These are phyloP conservation scores for Mastigias papua DNA, from an alignment of 30 jellyfish, hydroid and myxozoan species.

Conservation along the genomic window DNA sequence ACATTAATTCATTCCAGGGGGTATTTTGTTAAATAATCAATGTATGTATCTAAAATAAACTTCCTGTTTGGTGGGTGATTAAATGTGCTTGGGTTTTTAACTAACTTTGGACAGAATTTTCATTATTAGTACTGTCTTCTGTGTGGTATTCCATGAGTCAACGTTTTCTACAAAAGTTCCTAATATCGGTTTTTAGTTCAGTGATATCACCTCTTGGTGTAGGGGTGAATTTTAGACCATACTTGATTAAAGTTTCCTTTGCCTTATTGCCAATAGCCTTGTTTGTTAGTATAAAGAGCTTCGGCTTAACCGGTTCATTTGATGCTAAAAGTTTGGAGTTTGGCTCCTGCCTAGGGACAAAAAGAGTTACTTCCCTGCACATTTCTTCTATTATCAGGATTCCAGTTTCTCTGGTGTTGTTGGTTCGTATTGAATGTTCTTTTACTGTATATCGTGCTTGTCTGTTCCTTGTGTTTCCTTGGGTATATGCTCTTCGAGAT, in stretches of 20 bases:
- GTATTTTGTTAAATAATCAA: constrained; percentile 14
- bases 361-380: neutral
- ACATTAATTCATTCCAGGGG: constrained; percentile 17
- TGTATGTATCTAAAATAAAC: constrained; percentile 21
- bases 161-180: neutral
- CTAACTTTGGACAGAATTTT: too few species aligned
- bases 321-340: neutral
- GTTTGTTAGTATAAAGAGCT: constrained; percentile 41
- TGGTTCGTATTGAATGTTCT: neutral
- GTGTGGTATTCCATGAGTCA: neutral
- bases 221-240: constrained; percentile 31
- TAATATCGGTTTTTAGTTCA: constrained; percentile 2
- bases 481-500: neutral
- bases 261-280: constrained; percentile 32
- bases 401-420: neutral
- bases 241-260: constrained; percentile 22
- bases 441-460: neutral
- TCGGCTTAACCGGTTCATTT: neutral
- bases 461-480: neutral
- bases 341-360: neutral
- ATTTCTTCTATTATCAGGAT: neutral
- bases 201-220: neutral
- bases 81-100: constrained; percentile 6
- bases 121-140: too few species aligned
- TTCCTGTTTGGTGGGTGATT: constrained; percentile 7